Conservation (phyloP, 2,888 invertebrate genomes). For the Xestia xanthographa region DNA sequence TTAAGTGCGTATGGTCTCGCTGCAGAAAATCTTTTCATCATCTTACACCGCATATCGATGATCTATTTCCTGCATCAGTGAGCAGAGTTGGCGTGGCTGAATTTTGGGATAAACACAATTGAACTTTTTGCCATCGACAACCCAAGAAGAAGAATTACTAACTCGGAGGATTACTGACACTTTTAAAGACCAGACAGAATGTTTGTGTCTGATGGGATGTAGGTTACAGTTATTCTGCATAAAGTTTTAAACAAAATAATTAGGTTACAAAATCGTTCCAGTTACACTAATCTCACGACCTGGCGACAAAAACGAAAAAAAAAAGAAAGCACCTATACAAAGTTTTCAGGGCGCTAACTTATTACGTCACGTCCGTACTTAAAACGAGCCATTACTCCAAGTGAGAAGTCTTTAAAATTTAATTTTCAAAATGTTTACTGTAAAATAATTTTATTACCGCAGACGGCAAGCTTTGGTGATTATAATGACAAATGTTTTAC, state of each 20-base stretch:
- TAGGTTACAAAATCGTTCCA: constrained; percentile 15
- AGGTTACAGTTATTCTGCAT: not conserved
- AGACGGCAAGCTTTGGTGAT: constrained; percentile 77
- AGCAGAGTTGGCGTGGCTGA: not conserved
- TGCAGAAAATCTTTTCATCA: not conserved
- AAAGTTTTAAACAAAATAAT: constrained; percentile 14
- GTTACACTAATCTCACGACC: constrained; percentile 19
- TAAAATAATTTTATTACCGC: constrained; percentile 82
- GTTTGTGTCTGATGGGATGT: not conserved
- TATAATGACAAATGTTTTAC: constrained; percentile 79
- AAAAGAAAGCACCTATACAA: constrained; percentile 31
- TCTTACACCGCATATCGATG: not conserved
- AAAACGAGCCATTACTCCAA: constrained; percentile 71
- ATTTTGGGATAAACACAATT: not conserved
- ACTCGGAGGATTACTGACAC: not conserved
- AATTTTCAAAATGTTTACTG: constrained; percentile 83
- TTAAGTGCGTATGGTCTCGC: not conserved
- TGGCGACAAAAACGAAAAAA: constrained; percentile 13
- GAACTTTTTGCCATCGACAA: not conserved
- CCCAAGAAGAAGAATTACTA: not conserved
- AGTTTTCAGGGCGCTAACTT: constrained; percentile 61
- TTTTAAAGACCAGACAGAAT: not conserved
- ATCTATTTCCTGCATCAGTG: not conserved
- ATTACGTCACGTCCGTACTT: constrained; percentile 67
- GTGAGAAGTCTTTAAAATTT: constrained; percentile 78